A percentile compares a stretch with the other conserved stretches of the same genome.
phyloP scores from a whole-genome alignment of 37 sponge, comb jelly and placozoan genomes.

The Beroe forskalii region DNA sequence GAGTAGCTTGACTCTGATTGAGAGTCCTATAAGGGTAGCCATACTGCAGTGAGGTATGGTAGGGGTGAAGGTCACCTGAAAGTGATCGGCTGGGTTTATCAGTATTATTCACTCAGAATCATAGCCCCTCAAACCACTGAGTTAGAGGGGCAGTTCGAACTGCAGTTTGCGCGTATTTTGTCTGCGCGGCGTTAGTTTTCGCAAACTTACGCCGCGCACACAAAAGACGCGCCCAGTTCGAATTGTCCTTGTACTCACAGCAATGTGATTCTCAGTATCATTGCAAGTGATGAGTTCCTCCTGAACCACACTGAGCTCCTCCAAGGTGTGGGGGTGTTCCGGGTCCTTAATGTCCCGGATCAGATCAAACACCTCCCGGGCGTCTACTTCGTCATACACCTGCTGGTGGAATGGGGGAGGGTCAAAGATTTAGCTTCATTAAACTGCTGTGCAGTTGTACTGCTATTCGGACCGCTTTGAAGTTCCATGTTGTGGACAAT shows the following conservation, averaged over 20 bases:
- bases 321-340: slow-evolving; percentile 96
- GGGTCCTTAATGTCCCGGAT: slow-evolving; percentile 90
- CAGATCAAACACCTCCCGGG: slow-evolving; percentile 71
- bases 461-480: not conserved
- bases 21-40: slow-evolving; percentile 98
- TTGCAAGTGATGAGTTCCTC: slow-evolving; percentile 79
- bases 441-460: not conserved
- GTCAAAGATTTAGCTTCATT: not conserved
- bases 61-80: slow-evolving; percentile 82
- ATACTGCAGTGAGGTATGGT: slow-evolving; percentile 99
- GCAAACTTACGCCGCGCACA: too few relatives aligned
- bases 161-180: too few relatives aligned
- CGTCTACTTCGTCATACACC: slow-evolving; percentile 51
- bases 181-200: too few relatives aligned
- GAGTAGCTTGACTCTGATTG: slow-evolving; percentile 83
- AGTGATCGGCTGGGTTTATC: too few relatives aligned
- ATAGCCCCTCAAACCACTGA: too few relatives aligned
- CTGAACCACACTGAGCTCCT: slow-evolving; percentile 91
- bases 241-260: slow-evolving; percentile 67
- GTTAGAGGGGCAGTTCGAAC: too few relatives aligned
- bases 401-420: not conserved
- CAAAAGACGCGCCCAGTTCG: too few relatives aligned
- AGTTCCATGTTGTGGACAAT: too few relatives aligned
- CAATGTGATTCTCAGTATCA: slow-evolving; percentile 71
- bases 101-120: too few relatives aligned